phyloP scores from a whole-genome alignment of 1,140 invertebrate genomes.

The Papilio dardanus region DNA sequence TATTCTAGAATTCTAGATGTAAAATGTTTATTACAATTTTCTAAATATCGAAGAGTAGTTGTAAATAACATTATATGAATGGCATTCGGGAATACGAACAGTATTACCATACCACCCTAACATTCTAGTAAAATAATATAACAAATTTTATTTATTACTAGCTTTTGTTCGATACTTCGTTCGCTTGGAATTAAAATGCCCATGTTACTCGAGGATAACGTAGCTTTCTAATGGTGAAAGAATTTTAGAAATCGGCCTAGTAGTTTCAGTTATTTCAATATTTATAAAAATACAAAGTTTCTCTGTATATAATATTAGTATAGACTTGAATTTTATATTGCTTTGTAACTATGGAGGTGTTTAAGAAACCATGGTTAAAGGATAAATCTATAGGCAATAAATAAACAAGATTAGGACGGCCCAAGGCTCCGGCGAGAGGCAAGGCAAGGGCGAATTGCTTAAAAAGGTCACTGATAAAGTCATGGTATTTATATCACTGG shows the following conservation, averaged over 20 bases:
- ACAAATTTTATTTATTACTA: no score
- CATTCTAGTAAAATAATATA: no score
- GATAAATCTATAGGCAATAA: slow-evolving; percentile 9
- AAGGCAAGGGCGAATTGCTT: background rate
- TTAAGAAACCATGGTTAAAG: background rate
- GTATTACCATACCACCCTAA: no score
- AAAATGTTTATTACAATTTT: background rate
- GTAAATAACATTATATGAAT: background rate
- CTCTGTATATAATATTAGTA: no score
- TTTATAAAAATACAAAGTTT: no score
- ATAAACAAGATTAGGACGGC: slow-evolving; percentile 7
- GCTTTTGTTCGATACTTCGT: no score
- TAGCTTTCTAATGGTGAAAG: no score
- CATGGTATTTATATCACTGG: background rate
- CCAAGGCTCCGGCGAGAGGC: background rate
- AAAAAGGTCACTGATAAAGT: slow-evolving; percentile 2
- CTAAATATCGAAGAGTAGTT: background rate
- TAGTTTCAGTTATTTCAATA: no score
- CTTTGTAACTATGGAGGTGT: background rate
- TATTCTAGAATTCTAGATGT: slow-evolving; percentile 16
- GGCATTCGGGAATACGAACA: no score
- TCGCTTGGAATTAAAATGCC: no score
- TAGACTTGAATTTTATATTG: background rate
- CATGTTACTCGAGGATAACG: no score
- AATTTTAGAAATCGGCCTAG: no score